Evolutionary conservation across 2,113 vertebrate species (phyloP).

Genomic region (Falcunculus frontatus): DNA sequence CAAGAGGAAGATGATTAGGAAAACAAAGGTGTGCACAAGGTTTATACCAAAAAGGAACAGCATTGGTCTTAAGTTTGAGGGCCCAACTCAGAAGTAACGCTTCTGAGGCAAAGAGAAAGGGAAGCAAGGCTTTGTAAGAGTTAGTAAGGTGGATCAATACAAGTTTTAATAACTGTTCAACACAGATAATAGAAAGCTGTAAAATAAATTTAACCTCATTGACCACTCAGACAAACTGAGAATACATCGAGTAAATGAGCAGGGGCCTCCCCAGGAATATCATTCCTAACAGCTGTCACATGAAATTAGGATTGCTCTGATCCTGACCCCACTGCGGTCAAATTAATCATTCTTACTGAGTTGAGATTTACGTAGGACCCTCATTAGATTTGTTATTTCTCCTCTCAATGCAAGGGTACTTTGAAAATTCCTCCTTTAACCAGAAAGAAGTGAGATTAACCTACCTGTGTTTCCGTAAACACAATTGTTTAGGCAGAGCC

Average conservation of each 20-base stretch:
- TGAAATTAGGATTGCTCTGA: not conserved
- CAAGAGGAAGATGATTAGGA: not conserved
- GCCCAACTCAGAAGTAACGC: fast-evolving
- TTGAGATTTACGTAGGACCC: not conserved
- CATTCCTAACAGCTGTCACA: not conserved
- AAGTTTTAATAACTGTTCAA: not conserved
- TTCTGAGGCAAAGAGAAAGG: not conserved
- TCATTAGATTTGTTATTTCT: not conserved
- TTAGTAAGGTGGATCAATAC: not conserved
- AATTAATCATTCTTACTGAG: not conserved
- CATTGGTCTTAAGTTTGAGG: not conserved
- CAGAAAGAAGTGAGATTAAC: not conserved
- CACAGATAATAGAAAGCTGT: not conserved
- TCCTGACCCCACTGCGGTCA: not conserved
- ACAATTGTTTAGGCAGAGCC: not conserved
- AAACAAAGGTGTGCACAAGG: not conserved
- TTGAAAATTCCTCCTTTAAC: not conserved
- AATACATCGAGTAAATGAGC: not conserved
- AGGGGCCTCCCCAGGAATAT: not conserved
- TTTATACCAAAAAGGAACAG: not conserved
- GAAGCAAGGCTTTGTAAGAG: not conserved
- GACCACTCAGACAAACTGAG: not conserved
- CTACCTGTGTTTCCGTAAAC: not conserved
- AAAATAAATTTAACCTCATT: not conserved
- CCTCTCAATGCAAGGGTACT: not conserved